These are phyloP conservation scores for Drosophila nigrodunni DNA, from an alignment of 1,140 invertebrate genomes.

Conservation along the genomic window DNA sequence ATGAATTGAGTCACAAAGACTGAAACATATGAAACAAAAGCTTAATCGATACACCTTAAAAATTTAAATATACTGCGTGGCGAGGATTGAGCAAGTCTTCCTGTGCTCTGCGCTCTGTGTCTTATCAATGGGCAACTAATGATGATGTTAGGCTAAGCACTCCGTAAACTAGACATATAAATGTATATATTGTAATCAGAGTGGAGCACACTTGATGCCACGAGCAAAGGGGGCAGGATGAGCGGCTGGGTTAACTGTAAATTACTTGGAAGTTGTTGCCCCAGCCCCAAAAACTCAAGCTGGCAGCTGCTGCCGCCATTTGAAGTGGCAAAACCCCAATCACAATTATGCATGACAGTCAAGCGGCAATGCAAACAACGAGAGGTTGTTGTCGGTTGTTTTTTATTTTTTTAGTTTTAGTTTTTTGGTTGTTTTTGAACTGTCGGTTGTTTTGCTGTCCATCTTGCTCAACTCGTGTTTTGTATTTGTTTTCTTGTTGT, in stretches of 20 bases:
- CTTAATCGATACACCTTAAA: too few relatives aligned
- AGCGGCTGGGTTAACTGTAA: not conserved
- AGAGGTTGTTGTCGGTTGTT: conserved; percentile 18
- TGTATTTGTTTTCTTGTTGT: conserved; percentile 21
- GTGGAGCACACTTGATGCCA: conserved; percentile 56
- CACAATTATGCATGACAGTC: conserved; percentile 37
- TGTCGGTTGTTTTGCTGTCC: not conserved
- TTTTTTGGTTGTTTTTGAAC: not conserved
- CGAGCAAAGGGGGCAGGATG: not conserved
- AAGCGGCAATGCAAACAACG: conserved; percentile 42
- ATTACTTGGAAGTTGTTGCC: conserved; percentile 6
- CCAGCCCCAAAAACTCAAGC: not conserved
- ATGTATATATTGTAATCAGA: conserved; percentile 44
- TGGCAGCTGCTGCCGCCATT: conserved; percentile 13
- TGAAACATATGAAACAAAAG: too few relatives aligned
- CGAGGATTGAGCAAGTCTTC: conserved; percentile 23
- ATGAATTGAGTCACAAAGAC: too few relatives aligned
- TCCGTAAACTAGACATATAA: conserved; percentile 21
- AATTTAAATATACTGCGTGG: not conserved
- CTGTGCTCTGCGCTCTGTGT: too few relatives aligned
- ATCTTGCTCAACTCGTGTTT: conserved; percentile 31
- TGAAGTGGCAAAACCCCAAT: conserved; percentile 45
- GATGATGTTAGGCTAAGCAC: conserved; percentile 42
- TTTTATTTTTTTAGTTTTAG: not conserved
- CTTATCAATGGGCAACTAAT: conserved; percentile 35